Evolutionary conservation across 2,113 vertebrate genomes (phyloP).

Genomic region (Pyrgilauda ruficollis): DNA sequence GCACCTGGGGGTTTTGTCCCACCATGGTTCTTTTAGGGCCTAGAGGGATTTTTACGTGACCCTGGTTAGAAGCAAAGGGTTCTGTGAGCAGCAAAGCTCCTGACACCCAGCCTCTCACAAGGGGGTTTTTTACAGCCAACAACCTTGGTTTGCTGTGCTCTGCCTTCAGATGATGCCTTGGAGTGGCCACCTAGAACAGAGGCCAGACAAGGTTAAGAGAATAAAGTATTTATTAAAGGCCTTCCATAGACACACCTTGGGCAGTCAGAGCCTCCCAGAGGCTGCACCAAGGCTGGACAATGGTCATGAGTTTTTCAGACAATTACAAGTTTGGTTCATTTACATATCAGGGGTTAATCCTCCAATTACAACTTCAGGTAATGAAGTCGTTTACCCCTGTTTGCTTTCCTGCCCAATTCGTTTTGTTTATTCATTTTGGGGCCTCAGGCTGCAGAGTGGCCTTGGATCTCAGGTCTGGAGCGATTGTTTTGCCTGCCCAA

Average conservation of each 20-base stretch:
- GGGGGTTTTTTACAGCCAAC: neutral
- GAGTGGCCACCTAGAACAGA: neutral
- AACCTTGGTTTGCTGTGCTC: neutral
- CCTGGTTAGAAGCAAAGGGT: neutral
- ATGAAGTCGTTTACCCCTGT: neutral
- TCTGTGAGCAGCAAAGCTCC: neutral
- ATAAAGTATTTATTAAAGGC: neutral
- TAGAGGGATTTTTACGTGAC: neutral
- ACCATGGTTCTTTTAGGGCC: fast-evolving
- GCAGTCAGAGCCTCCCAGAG: neutral
- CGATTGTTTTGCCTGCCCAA: neutral
- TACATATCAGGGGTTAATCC: neutral
- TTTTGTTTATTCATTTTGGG: no score
- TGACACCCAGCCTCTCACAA: neutral
- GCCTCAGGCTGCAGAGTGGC: neutral
- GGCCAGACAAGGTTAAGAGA: no score
- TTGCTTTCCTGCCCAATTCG: neutral
- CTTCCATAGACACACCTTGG: neutral
- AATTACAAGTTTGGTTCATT: neutral
- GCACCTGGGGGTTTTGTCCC: neutral
- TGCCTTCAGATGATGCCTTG: no score
- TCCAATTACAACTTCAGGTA: neutral
- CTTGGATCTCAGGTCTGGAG: neutral
- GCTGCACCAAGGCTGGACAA: fast-evolving
- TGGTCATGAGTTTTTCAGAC: neutral